Conservation (phyloP, 2,888 invertebrate species). For the Stenichneumon culpator region DNA sequence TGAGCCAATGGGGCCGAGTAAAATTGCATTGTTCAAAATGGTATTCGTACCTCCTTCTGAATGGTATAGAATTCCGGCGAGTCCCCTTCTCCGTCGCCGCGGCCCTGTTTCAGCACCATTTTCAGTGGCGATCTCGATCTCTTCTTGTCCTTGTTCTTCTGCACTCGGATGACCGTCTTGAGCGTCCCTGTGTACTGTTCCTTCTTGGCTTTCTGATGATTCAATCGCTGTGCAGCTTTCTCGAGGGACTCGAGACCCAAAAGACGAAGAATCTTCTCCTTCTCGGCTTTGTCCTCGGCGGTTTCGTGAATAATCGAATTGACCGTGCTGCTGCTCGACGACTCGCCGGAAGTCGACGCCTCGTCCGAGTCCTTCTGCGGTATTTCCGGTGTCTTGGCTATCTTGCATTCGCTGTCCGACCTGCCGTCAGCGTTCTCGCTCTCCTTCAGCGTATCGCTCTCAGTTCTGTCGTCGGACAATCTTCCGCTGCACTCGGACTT, state of each 20-base stretch:
- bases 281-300: constrained; percentile 89
- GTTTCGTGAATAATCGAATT: constrained; percentile 84
- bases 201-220: constrained; percentile 87
- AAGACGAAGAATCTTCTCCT: constrained; percentile 91
- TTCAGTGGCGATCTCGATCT: constrained; percentile 90
- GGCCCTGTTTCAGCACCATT: constrained; percentile 90
- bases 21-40: constrained; percentile 2
- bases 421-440: constrained; percentile 69
- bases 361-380: constrained; percentile 81
- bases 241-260: constrained; percentile 91
- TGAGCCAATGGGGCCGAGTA: not conserved
- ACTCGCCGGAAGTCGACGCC: constrained; percentile 82
- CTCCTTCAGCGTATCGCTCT: constrained; percentile 70
- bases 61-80: constrained; percentile 89
- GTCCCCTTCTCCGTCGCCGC: constrained; percentile 86
- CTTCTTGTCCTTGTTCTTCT: constrained; percentile 88
- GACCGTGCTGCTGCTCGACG: constrained; percentile 78
- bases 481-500: constrained; percentile 66
- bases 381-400: constrained; percentile 73
- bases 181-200: constrained; percentile 92
- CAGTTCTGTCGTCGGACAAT: constrained; percentile 70
- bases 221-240: constrained; percentile 87
- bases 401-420: constrained; percentile 69
- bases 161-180: constrained; percentile 93
- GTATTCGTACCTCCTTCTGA: constrained; percentile 88